Percentiles rank a stretch among this genome's conserved stretches.
phyloP scores from a whole-genome alignment of 92 coral and sea anemone species.

The Heliopora coerulea region DNA sequence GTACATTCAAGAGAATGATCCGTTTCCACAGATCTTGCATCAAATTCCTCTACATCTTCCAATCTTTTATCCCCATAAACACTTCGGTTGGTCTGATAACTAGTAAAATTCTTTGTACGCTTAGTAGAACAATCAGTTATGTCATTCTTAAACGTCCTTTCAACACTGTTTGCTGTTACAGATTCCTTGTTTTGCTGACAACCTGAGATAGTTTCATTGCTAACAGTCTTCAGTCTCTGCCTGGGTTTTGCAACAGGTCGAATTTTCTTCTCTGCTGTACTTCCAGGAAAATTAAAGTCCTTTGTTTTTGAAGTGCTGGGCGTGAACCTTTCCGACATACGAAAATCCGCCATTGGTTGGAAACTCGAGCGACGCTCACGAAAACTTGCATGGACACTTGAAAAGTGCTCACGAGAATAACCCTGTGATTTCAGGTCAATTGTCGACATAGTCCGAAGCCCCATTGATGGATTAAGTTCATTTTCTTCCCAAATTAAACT shows the following conservation, averaged over 20 bases:
- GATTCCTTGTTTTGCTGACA: neutral
- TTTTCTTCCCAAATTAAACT: slow-evolving; percentile 27
- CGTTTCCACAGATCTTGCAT: neutral
- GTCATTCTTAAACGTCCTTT: slow-evolving; percentile 3
- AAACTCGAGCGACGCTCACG: slow-evolving; percentile 31
- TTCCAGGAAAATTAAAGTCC: neutral
- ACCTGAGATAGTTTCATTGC: neutral
- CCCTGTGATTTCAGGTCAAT: slow-evolving; percentile 32
- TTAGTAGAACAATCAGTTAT: neutral
- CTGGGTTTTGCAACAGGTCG: slow-evolving; percentile 37
- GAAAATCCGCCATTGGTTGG: slow-evolving; percentile 14
- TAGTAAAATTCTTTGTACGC: neutral
- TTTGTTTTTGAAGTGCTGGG: neutral
- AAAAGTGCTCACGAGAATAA: slow-evolving; percentile 13
- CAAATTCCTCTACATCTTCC: slow-evolving; percentile 1
- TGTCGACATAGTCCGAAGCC: slow-evolving; percentile 19
- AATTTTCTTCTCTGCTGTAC: neutral
- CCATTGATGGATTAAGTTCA: slow-evolving; percentile 5
- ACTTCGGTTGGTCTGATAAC: neutral
- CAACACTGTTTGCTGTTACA: neutral
- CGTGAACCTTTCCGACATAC: slow-evolving; percentile 37
- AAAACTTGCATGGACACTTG: slow-evolving; percentile 31
- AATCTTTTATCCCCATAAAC: neutral
- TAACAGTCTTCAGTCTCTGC: neutral
- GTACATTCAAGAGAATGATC: slow-evolving; percentile 26